Conservation (phyloP, 2,888 invertebrate species). For the Hirtodrosophila duncani region DNA sequence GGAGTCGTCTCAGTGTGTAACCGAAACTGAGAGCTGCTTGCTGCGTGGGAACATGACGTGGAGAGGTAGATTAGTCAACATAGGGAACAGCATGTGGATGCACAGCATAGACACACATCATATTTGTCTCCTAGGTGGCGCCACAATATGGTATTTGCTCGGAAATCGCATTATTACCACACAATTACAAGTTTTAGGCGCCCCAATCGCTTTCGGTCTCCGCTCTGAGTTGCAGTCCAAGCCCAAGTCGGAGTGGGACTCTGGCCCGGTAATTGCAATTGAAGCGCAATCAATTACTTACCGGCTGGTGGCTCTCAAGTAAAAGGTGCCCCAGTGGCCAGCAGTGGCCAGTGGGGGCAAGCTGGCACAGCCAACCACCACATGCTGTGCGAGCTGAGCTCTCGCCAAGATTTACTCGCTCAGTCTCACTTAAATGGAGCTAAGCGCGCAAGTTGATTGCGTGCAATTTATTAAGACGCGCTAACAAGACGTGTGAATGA, state of each 20-base stretch:
- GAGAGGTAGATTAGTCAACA: constrained; percentile 27
- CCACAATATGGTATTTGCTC: constrained; percentile 41
- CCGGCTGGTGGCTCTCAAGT: constrained; percentile 69
- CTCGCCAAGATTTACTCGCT: constrained; percentile 68
- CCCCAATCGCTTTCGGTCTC: constrained; percentile 2
- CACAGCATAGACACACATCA: constrained; percentile 22
- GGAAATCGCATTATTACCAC: constrained; percentile 63
- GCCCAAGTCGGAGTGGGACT: too few species aligned
- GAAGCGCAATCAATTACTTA: constrained; percentile 74
- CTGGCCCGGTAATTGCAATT: constrained; percentile 66
- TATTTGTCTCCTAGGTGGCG: constrained; percentile 46
- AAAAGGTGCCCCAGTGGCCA: constrained; percentile 45
- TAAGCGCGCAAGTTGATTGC: constrained; percentile 69
- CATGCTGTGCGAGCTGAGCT: constrained; percentile 57
- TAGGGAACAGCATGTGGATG: constrained; percentile 1
- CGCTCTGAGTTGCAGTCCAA: too few species aligned
- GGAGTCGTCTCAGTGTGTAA: constrained; percentile 16
- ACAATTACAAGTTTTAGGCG: constrained; percentile 63
- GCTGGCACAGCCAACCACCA: constrained; percentile 43
- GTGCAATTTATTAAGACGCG: constrained; percentile 74
- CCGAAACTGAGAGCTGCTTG: constrained; percentile 24
- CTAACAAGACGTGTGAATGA: constrained; percentile 74
- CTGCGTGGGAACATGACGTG: constrained; percentile 55
- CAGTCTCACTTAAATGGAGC: constrained; percentile 68
- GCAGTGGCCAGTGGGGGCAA: constrained; percentile 17